Evolutionary conservation across 30 jellyfish, hydroid and myxozoan genomes (phyloP), one percentile per base, ranked within the genome.

Genomic region (Aurelia aurita): DNA sequence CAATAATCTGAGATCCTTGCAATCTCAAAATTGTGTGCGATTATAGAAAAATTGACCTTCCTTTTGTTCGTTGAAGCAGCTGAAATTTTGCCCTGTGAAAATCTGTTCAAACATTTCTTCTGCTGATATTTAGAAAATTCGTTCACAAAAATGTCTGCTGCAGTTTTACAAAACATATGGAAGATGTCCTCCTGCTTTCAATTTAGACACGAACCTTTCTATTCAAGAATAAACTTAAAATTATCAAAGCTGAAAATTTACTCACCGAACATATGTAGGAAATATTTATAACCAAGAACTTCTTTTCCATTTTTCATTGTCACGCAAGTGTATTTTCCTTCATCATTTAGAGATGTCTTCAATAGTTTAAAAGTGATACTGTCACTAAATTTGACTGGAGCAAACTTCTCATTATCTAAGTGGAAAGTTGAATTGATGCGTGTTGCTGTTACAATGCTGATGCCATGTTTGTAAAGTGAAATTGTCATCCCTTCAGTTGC

Each of bases 321-420:
- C 29, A 32, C 44, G 63, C 95, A 86, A 16, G 16, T 32, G 65
- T 86, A 86, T 18, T 49, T 13, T 15, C 95, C 95, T 39, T 68
- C 69, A 51, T 68, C 89, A 2, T 45, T 82, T 9, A 86, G 53
- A 5, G 84, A 18, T 3, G 68, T 34, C 15, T 23, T 25, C 20
- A 21, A 19, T 35, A 86, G 22, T 25, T 51, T 1, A 44, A 86
- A 55, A 5, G 32, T 8, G 14, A 72, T 14, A 68, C 35, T 58
- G 5, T 58, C 34, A 1, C 5, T 4, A 3, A 57, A 80, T 58
- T 57, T 57, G 16, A 35, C 25, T 7, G 22, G 58, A 34, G 46
- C 55, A 46, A 75, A 55, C 58, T 22, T 74, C 34, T 54, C 63
- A 57, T 66, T 75, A 22, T 53, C 75, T 16, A 34, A 74, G 13